A percentile compares a stretch with the other conserved stretches of the same genome.
Evolutionary conservation across 2,888 invertebrate species (phyloP).

Genomic region (Tribolium freemani): DNA sequence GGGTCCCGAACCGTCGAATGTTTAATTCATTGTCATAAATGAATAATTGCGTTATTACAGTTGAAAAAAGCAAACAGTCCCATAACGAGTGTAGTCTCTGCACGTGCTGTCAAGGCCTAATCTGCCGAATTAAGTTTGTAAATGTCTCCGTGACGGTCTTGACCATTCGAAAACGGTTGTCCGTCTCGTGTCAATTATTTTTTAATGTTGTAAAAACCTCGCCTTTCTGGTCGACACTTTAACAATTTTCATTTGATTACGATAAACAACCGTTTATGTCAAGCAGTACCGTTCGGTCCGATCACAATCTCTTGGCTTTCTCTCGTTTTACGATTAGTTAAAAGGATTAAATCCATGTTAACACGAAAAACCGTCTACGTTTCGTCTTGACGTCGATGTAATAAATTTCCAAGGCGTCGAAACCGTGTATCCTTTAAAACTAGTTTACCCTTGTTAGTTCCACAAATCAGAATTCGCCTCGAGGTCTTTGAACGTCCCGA

Average conservation of each 20-base stretch:
- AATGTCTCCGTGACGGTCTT: constrained; percentile 2
- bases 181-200: not conserved
- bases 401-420: not conserved
- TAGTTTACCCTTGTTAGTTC: constrained; percentile 12
- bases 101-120: constrained; percentile 28
- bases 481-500: not conserved
- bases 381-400: not conserved
- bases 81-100: not conserved
- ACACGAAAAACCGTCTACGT: not conserved
- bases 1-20: constrained; percentile 1
- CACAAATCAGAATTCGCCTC: not conserved
- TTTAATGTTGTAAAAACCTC: not conserved
- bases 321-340: constrained; percentile 13
- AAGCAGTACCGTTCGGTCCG: not conserved
- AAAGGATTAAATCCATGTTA: constrained; percentile 10
- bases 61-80: constrained; percentile 18
- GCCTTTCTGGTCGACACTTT: not conserved
- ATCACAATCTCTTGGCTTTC: constrained; percentile 14
- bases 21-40: constrained; percentile 14
- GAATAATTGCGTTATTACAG: constrained; percentile 20
- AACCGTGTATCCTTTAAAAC: not conserved
- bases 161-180: constrained; percentile 1
- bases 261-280: constrained; percentile 11
- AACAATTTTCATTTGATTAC: constrained; percentile 9
- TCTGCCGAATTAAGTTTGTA: constrained; percentile 19